A percentile compares a stretch with the other conserved stretches of the same genome.
These are phyloP conservation scores for Sphaeridia pumilis DNA, from an alignment of 2,888 invertebrate species.

Conservation along the genomic window DNA sequence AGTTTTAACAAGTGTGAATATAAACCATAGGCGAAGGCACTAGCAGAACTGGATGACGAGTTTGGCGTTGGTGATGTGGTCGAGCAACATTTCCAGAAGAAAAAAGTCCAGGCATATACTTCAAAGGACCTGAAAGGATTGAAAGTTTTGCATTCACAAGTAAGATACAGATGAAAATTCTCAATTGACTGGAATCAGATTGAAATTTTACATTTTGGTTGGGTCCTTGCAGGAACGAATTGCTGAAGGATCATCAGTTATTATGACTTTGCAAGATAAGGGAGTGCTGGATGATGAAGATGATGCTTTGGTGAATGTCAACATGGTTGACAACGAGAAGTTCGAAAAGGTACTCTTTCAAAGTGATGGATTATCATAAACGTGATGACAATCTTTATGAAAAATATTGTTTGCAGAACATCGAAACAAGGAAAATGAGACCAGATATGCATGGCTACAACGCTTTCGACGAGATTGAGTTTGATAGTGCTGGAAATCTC, in stretches of 20 bases:
- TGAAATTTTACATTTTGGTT: constrained; percentile 1
- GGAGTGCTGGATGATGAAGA: constrained; percentile 72
- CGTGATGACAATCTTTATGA: constrained; percentile 11
- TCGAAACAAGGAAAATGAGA: constrained; percentile 70
- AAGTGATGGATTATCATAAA: neutral
- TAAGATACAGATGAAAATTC: neutral
- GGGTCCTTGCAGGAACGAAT: constrained; percentile 42
- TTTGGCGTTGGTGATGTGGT: constrained; percentile 79
- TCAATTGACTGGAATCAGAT: neutral
- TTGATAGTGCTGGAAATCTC: constrained; percentile 46
- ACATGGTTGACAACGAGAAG: constrained; percentile 71
- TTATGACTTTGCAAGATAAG: constrained; percentile 88
- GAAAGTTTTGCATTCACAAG: constrained; percentile 69
- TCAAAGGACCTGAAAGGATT: constrained; percentile 65
- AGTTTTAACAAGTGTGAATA: neutral
- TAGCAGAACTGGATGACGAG: constrained; percentile 90
- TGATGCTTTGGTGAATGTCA: constrained; percentile 85
- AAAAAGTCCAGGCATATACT: constrained; percentile 52
- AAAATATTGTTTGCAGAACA: constrained; percentile 48
- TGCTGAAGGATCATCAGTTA: constrained; percentile 67
- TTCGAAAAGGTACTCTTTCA: constrained; percentile 53
- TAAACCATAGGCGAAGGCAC: constrained; percentile 73
- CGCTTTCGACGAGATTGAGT: constrained; percentile 63
- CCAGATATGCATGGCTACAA: constrained; percentile 61
- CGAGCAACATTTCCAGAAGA: constrained; percentile 58